phyloP scores from a whole-genome alignment of 2,113 vertebrate genomes.

The Vombatus ursinus region DNA sequence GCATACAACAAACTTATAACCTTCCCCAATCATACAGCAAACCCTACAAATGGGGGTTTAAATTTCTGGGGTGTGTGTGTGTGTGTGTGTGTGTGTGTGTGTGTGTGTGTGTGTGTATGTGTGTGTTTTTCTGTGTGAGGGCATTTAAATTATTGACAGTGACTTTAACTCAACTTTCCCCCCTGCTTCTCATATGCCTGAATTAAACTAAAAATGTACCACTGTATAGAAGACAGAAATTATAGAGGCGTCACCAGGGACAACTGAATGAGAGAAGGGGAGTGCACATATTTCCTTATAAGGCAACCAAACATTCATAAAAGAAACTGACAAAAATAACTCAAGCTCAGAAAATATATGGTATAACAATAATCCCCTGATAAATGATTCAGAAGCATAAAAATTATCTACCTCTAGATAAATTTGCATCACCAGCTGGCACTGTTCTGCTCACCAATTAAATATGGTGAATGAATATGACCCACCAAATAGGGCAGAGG shows the following conservation, averaged over 20 bases:
- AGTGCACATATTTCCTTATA: constrained; percentile 64
- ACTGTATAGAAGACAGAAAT: constrained; percentile 67
- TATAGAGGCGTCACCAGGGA: constrained; percentile 67
- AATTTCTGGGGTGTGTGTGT: background rate
- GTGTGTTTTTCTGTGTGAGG: background rate
- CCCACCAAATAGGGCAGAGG: constrained; percentile 42
- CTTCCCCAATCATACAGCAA: constrained; percentile 47
- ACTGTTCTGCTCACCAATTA: constrained; percentile 57
- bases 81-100: background rate
- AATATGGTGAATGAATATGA: constrained; percentile 53
- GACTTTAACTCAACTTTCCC: constrained; percentile 71
- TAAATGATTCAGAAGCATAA: constrained; percentile 66
- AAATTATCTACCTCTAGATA: constrained; percentile 56
- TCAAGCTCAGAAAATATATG: constrained; percentile 59
- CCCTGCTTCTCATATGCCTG: constrained; percentile 67
- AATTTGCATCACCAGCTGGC: constrained; percentile 55
- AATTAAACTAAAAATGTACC: constrained; percentile 68
- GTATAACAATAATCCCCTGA: constrained; percentile 66
- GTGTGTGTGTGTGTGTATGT: background rate
- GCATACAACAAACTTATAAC: constrained; percentile 51
- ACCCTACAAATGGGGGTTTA: constrained; percentile 51
- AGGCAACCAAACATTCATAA: constrained; percentile 59
- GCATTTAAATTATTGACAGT: constrained; percentile 42
- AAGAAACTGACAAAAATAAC: constrained; percentile 74
- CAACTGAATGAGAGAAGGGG: constrained; percentile 58